Evolutionary conservation across 2,888 invertebrate genomes (phyloP), one percentile per base, ranked within the genome.

Genomic region (Parelbella ahira): DNA sequence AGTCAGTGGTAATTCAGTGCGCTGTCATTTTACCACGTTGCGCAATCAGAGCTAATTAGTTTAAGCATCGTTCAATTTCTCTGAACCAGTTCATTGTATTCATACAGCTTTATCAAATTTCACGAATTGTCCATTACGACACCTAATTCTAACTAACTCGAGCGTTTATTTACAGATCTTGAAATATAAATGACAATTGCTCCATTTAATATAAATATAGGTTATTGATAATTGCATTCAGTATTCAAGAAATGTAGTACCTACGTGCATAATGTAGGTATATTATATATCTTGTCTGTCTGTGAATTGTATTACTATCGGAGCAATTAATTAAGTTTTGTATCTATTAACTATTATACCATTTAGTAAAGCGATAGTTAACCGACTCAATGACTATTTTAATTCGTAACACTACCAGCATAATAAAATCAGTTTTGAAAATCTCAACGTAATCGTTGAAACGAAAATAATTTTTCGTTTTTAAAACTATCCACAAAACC

Each of bases 31-130:
- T n/a, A 1, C 3, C 15, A 20, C 19, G 15, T 37, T 37, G 29
- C 25, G 13, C 29, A 42, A n/a, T n/a, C n/a, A n/a, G n/a, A n/a
- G 48, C 42, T 42, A 12, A 44, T 44, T 24, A 36, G 30, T 30
- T 36, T 10, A 11, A 25, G 9, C 36, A 44, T 37, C 24, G 33
- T 28, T 27, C 15, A 29, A 38, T 38, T 38, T 38, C 38, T 38
- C 23, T 11, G 13, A 27, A 9, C n/a, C 37, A 23, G 23, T 38
- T 23, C 9, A n/a, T 2, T 9, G 9, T 9, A 23, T 10, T 28
- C 20, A 30, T 13, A 19, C 9, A 6, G 18, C n/a, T 23, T 30
- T n/a, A 38, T 30, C 38, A 24, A 23, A 30, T 30, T 38, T 38
- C 38, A 23, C 38, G 23, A 30, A 38, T 24, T 13, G 15, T 5